phyloP scores from a whole-genome alignment of 2,888 invertebrate species.

The Mesorhabditis sp. region DNA sequence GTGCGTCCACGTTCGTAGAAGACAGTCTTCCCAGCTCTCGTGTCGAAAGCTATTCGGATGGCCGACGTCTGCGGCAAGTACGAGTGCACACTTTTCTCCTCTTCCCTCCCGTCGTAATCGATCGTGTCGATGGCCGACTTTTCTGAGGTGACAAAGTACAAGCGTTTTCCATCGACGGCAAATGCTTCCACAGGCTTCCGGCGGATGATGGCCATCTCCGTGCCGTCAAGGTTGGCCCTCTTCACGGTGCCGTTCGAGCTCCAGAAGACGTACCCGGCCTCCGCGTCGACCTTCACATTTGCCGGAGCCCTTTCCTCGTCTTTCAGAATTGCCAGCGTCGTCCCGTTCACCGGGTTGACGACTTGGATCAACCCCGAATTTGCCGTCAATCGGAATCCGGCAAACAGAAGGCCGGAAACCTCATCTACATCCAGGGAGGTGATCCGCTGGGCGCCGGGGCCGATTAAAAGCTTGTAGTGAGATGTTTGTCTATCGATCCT shows the following conservation, averaged over 20 bases:
- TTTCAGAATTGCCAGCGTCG: constrained; percentile 12
- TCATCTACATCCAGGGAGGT: constrained; percentile 25
- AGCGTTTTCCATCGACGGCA: constrained; percentile 23
- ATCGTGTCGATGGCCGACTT: constrained; percentile 21
- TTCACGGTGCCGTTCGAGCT: constrained; percentile 22
- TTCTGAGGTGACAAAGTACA: constrained; percentile 20
- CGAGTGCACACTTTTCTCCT: background rate
- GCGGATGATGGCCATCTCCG: constrained; percentile 16
- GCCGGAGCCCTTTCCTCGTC: constrained; percentile 22
- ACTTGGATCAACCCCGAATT: constrained; percentile 20
- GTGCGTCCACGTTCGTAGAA: no score
- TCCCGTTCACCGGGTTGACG: constrained; percentile 14
- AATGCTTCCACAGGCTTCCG: constrained; percentile 12
- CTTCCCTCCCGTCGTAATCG: constrained; percentile 25
- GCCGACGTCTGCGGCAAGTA: no score
- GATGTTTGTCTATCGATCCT: constrained; percentile 67
- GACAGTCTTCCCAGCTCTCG: no score
- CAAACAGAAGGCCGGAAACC: constrained; percentile 28
- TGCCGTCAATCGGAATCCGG: constrained; percentile 16
- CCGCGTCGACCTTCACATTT: constrained; percentile 27
- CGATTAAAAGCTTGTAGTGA: constrained; percentile 71
- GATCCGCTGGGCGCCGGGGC: constrained; percentile 61
- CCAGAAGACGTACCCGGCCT: constrained; percentile 32
- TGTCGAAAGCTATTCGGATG: no score
- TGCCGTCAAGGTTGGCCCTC: constrained; percentile 29